Base-by-base conservation (phyloP, 2,888 invertebrate species). In the Zootermopsis nevadensis region DNA sequence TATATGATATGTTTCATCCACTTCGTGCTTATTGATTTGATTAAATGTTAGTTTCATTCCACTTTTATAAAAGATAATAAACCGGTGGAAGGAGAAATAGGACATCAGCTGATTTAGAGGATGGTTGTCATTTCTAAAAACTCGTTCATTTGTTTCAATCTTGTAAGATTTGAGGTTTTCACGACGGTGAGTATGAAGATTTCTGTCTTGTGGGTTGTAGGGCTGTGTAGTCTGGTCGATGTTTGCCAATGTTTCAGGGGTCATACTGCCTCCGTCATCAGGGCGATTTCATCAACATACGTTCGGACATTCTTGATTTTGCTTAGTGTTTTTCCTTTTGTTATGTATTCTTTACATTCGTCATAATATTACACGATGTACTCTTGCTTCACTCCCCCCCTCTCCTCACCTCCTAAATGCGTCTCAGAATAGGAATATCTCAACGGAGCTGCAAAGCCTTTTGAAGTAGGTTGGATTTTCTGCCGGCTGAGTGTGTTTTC, bases 391-490 rank as follows among this genome's bases (percentile, higher is more conserved):
- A n/a, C 31, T 1, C 22, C 38, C 48, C 48, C 19, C 48, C 42
- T 24, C 77, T 48, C 10, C 53, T 30, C 27, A 60, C 60, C 27
- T n/a, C 60, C 60, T 7, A n/a, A 19, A 48, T 48, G 30, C 48
- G 38, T 55, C 27, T 38, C 60, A 55, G 66, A 60, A 80, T 27
- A 35, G 66, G 80, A 66, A 80, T 35, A 80, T 80, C 80, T 66
- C 66, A 30, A 24, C 38, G 7, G 80, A 30, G 66, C 35, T 66
- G n/a, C 80, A 80, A 80, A 80, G 80, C 80, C 80, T 80, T 80
- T 66, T 80, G 80, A 66, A 80, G 80, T 80, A 80, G 35, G 80
- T 27, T 38, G 60, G 60, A 66, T 66, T 60, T 60, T 66, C 60
- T 80, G 60, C 15, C 38, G 67, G 27, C 35, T 10, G 38, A 31